phyloP scores from a whole-genome alignment of 2,888 invertebrate species.

The Eupithecia vulgata region DNA sequence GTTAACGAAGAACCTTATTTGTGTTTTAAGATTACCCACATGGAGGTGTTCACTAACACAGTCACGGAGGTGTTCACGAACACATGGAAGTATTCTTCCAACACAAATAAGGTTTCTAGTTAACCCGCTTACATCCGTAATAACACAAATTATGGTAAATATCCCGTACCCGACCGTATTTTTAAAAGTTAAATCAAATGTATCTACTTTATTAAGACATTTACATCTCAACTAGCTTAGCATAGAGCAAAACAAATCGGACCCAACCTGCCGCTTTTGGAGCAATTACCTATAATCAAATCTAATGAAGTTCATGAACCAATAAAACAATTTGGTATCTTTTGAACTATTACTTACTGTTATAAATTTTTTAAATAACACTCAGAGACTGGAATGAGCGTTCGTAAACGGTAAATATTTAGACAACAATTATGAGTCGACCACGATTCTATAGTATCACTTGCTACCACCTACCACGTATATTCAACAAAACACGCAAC shows the following conservation, averaged over 20 bases:
- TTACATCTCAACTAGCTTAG: neutral
- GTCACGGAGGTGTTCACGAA: no score
- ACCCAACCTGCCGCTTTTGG: neutral
- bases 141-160: neutral
- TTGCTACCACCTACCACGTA: slow-evolving; percentile 40
- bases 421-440: slow-evolving; percentile 77
- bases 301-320: slow-evolving; percentile 26
- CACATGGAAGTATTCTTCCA: no score
- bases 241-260: neutral
- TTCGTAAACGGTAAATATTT: slow-evolving; percentile 76
- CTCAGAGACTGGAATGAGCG: slow-evolving; percentile 60
- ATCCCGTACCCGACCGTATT: no score
- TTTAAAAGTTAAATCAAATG: no score
- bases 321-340: slow-evolving; percentile 28
- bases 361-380: slow-evolving; percentile 54
- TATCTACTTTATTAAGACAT: neutral
- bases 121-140: no score
- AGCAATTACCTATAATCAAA: slow-evolving; percentile 21
- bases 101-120: no score
- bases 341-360: slow-evolving; percentile 30
- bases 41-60: no score
- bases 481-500: slow-evolving; percentile 10
- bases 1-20: no score
- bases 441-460: slow-evolving; percentile 66
- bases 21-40: no score